Percentiles rank a stretch among this genome's conserved stretches.
Conservation (phyloP, 2,113 vertebrate species). For the Otus sunia region DNA sequence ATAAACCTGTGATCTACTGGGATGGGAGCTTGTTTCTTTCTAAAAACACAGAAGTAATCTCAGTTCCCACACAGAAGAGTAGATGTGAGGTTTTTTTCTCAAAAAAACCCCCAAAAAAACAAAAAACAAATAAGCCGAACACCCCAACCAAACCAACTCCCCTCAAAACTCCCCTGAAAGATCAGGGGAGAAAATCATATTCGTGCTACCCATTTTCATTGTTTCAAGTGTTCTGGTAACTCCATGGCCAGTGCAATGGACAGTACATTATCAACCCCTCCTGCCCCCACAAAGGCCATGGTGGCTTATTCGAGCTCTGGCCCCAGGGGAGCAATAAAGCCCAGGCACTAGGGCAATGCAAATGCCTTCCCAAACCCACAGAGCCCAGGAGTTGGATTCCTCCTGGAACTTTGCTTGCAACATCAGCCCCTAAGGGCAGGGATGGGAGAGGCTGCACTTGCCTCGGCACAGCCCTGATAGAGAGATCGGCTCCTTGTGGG, state of each 20-base stretch:
- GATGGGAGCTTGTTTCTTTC: background rate
- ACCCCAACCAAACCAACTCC: background rate
- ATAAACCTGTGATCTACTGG: background rate
- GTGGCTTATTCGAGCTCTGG: background rate
- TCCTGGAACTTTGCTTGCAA: background rate
- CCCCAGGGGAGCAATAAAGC: background rate
- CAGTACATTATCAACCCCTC: background rate
- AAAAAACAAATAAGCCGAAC: background rate
- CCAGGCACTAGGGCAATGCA: background rate
- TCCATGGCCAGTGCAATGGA: background rate
- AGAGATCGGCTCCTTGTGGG: accelerated
- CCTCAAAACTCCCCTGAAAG: background rate
- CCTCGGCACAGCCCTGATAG: background rate
- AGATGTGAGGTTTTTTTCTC: background rate
- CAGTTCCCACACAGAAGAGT: accelerated
- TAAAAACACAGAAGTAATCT: background rate
- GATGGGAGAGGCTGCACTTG: background rate
- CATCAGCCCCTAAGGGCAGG: background rate
- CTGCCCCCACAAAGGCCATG: background rate
- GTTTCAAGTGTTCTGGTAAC: background rate
- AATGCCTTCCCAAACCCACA: background rate
- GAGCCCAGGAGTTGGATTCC: background rate
- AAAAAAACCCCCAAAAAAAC: background rate
- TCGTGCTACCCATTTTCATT: background rate
- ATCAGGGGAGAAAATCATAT: background rate